Base-by-base conservation (phyloP, 2,113 vertebrate genomes). In the Ariopsis seemanni region DNA sequence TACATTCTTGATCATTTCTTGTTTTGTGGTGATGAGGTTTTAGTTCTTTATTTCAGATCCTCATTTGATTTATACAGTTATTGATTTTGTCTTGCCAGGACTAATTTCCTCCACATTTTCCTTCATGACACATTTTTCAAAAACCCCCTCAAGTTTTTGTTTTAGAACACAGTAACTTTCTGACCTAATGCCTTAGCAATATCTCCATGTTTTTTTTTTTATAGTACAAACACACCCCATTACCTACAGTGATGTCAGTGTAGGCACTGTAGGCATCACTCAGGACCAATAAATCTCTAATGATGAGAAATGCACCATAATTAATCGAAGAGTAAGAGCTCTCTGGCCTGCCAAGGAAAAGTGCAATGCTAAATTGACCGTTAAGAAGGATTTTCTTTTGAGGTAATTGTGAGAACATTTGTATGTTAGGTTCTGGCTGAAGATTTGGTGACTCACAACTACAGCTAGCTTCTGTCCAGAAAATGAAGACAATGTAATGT, bases 161-260 rank as follows among this genome's bases (percentile, higher is more conserved):
- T 12, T 60, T 27, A 79, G 48, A 63, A 58, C 30, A 78, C 14
- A 63, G 7, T 15, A 69, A 62, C 55, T 62, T 22, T 82, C 30
- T 75, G 77, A 86, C 52, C 57, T 50, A 57, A 48, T 50, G 42
- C 30, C 75, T 82, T 60, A 34, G n/a, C 62, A 72, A 82, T 60
- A 85, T 69, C 62, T 79, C 48, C 82, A 52, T 58, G 48, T 22
- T 65, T 75, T 80, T 72, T 75, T 75, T 80, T 72, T 84, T 75
- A 75, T 48, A 75, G 30, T 57, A 69, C 63, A 82, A 83, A 85
- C 60, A 20, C 71, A 83, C 79, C 53, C 86, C 50, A 88, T 85
- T 85, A 88, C 69, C 83, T 86, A 71, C 53, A 83, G 71, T 88
- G 86, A 87, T 87, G 88, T 87, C 69, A 90, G 71, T 53, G 65